phyloP scores from a whole-genome alignment of 2,113 vertebrate species.

The Oxyruncus cristatus region DNA sequence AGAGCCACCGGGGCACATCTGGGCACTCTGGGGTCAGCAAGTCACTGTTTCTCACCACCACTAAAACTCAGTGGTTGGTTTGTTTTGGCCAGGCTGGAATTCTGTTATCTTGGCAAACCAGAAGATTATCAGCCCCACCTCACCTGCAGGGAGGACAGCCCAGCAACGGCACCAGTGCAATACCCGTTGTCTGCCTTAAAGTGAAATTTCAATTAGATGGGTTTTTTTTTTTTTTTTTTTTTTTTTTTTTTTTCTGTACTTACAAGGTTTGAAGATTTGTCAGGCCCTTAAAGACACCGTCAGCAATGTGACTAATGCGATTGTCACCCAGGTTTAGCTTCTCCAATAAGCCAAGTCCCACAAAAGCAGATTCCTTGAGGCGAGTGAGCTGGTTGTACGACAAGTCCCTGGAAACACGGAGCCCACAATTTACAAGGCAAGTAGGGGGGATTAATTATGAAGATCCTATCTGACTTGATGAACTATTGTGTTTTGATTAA shows the following conservation, averaged over 20 bases:
- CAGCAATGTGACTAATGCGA: slow-evolving; percentile 88
- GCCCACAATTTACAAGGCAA: not conserved
- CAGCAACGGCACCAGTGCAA: fast-evolving
- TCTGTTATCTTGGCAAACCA: not conserved
- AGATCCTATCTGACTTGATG: not conserved
- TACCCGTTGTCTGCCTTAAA: not conserved
- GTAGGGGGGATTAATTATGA: not conserved
- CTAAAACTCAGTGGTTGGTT: not conserved
- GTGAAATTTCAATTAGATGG: not conserved
- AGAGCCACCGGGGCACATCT: not conserved
- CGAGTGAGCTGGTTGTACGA: slow-evolving; percentile 93
- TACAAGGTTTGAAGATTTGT: slow-evolving; percentile 87
- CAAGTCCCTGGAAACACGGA: slow-evolving; percentile 80
- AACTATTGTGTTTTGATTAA: not conserved
- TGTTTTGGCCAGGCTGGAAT: not conserved
- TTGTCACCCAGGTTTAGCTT: slow-evolving; percentile 92
- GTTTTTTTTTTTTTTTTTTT: too few species aligned
- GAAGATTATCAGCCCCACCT: not conserved
- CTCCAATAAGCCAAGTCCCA: slow-evolving; percentile 87
- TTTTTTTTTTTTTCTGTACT: slow-evolving; percentile 75
- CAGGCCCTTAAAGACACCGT: slow-evolving; percentile 89
- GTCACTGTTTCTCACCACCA: not conserved
- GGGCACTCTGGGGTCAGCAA: not conserved
- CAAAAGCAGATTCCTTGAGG: slow-evolving; percentile 89
- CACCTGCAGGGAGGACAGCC: not conserved